Evolutionary conservation across 1,140 invertebrate genomes (phyloP).

Genomic region (Plodia interpunctella): DNA sequence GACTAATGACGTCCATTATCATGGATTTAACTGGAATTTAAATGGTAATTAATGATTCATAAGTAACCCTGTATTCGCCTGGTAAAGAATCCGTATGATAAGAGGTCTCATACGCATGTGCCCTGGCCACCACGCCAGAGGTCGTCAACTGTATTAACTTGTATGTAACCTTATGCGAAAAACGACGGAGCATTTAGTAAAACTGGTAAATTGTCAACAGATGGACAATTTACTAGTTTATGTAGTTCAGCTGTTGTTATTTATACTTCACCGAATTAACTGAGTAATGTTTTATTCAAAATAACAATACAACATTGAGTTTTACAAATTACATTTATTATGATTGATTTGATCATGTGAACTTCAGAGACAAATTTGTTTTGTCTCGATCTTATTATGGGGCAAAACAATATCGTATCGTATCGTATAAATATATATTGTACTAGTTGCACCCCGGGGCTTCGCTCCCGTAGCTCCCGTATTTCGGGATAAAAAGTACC

Average conservation of each 20-base stretch:
- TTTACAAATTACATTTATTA: too few relatives aligned
- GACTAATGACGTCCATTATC: too few relatives aligned
- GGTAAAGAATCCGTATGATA: not conserved
- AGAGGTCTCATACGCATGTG: not conserved
- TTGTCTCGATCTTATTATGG: too few relatives aligned
- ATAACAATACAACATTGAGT: too few relatives aligned
- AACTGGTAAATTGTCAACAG: not conserved
- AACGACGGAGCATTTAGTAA: not conserved
- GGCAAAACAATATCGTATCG: too few relatives aligned
- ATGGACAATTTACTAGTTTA: not conserved
- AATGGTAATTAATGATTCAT: not conserved
- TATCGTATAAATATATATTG: too few relatives aligned
- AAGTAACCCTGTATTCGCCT: not conserved
- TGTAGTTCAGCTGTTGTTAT: not conserved
- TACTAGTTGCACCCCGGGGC: too few relatives aligned
- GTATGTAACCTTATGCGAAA: not conserved
- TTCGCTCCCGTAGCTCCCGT: too few relatives aligned
- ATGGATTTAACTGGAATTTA: not conserved
- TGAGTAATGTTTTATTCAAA: too few relatives aligned
- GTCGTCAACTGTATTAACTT: not conserved
- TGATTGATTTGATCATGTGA: too few relatives aligned
- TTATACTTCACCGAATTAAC: not conserved
- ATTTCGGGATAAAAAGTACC: too few relatives aligned
- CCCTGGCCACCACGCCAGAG: not conserved
- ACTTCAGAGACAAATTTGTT: too few relatives aligned